These are phyloP conservation scores for Melanophora roralis DNA, from an alignment of 2,888 invertebrate genomes.

Conservation along the genomic window DNA sequence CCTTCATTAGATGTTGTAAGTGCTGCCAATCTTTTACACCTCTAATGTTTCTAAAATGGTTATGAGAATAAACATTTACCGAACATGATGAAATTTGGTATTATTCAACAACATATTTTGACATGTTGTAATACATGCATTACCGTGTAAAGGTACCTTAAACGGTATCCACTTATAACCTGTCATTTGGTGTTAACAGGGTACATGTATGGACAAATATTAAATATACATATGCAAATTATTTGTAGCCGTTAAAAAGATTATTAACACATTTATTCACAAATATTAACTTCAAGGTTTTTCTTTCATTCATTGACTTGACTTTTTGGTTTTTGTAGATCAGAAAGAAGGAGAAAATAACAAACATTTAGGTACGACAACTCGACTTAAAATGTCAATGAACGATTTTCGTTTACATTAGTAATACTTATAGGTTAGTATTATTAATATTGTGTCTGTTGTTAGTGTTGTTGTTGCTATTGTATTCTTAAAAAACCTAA, in stretches of 20 bases:
- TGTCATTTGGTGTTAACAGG: no score
- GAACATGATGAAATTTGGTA: no score
- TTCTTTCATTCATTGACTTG: conserved; percentile 43
- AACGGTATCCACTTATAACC: no score
- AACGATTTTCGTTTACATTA: conserved; percentile 54
- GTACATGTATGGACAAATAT: not conserved
- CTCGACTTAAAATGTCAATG: conserved; percentile 55
- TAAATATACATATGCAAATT: not conserved
- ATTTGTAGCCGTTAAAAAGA: conserved; percentile 28
- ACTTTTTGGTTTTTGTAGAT: no score
- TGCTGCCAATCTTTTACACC: no score
- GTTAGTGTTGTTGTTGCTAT: conserved; percentile 6
- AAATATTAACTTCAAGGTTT: conserved; percentile 52
- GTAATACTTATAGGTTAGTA: no score
- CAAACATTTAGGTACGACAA: conserved; percentile 38
- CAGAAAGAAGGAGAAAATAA: conserved; percentile 2
- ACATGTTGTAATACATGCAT: no score
- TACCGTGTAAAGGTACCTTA: no score
- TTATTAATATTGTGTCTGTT: conserved; percentile 28
- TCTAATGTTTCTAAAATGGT: no score
- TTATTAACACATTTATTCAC: conserved; percentile 54
- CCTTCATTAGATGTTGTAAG: no score
- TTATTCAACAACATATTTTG: no score
- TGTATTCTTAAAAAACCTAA: conserved; percentile 35
- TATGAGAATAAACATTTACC: no score